Base-by-base conservation (phyloP, 1,140 invertebrate genomes). In the Ladona fulva region DNA sequence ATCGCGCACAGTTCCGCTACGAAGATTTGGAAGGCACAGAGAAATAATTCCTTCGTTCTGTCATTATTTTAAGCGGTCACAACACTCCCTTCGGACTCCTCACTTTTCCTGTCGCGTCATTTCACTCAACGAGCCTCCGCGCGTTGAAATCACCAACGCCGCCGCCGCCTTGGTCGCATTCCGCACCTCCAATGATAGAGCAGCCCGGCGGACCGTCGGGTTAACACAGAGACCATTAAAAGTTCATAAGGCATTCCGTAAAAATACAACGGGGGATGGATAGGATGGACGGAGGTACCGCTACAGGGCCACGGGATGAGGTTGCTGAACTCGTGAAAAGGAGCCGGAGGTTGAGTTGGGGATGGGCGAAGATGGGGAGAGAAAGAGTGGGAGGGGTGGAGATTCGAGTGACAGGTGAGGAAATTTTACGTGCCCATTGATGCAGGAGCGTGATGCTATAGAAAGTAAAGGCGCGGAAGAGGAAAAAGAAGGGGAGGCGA, bases 31-130 rank as follows among this genome's bases (percentile, higher is more conserved):
- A 66, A 66, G 52, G 12, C 16, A 52, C 10, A 19, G 44, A 52
- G 52, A 22, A 66, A 22, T 22, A 66, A 22, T 22, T 19, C 52
- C 14, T n/a, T 52, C 19, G 10, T 52, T 22, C 52, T 12, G 12
- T 66, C 52, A 66, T 66, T 66, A 66, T 66, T 66, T 66, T 66
- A 66, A 66, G 52, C 52, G n/a, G 3, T 66, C 52, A 66, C 52
- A 66, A 66, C 52, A 66, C 3, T 66, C 52, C 10, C 19, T 52
- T 66, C 5, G 52, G 52, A 66, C 52, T 66, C 52, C 52, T 66
- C 52, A 16, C 52, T 66, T 66, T 66, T 66, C 14, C 52, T 66
- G 52, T 66, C 52, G 52, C 52, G 52, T 66, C 52, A 66, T 22
- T 66, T 66, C 52, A 12, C n/a, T 12, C 14, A 66, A 66, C 52